Evolutionary conservation across 2,797 vertebrate species (phyloP).

Genomic region (Peromyscus nudipes): DNA sequence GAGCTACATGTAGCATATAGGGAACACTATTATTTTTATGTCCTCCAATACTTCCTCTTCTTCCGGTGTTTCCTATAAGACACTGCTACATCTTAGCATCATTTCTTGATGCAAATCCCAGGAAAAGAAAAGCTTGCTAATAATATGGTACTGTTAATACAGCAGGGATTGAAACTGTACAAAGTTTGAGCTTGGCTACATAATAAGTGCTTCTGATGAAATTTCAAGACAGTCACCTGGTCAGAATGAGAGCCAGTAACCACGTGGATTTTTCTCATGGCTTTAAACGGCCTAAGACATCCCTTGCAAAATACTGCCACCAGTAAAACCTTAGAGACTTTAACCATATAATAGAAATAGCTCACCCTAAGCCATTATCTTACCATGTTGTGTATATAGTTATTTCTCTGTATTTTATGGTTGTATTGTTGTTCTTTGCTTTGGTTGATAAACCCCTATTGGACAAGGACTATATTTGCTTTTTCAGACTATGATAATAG

Average conservation of each 20-base stretch:
- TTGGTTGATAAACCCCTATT: not conserved
- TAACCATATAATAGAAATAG: not conserved
- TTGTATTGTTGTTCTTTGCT: not conserved
- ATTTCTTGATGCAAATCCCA: conserved; percentile 24
- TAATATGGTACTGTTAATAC: not conserved
- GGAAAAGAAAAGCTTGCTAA: not conserved
- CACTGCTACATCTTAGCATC: not conserved
- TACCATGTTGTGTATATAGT: not conserved
- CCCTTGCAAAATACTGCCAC: conserved; percentile 28
- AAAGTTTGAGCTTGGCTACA: not conserved
- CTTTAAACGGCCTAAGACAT: conserved; percentile 9
- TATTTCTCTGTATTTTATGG: conserved; percentile 42
- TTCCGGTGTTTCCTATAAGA: not conserved
- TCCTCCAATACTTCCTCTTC: conserved; percentile 13
- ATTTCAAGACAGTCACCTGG: conserved; percentile 32
- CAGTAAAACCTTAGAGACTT: conserved; percentile 33
- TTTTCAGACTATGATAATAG: not conserved
- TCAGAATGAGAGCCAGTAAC: conserved; percentile 17
- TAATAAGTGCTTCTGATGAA: conserved; percentile 20
- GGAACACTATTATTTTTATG: conserved; percentile 37
- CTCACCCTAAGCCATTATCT: not conserved
- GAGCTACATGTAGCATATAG: not conserved
- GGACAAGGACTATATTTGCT: not conserved
- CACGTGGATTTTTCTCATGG: not conserved
- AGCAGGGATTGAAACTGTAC: not conserved